Conservation (phyloP, 2,888 invertebrate species). For the Noctua janthe region DNA sequence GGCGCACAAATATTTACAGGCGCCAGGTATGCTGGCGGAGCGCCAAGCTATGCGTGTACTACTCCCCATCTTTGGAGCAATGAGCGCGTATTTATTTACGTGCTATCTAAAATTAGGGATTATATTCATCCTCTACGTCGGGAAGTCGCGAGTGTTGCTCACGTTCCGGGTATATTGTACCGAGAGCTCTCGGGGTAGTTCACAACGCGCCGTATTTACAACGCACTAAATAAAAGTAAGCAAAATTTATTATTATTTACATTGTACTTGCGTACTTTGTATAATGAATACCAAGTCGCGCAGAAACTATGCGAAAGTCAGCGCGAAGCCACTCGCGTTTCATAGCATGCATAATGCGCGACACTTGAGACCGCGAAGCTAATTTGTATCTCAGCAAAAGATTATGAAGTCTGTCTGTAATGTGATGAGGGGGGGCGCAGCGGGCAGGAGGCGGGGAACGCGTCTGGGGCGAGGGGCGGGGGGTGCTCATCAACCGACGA, state of each 20-base stretch:
- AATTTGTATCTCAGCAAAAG: slow-evolving; percentile 41
- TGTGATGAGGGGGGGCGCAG: neutral
- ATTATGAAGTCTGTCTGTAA: slow-evolving; percentile 44
- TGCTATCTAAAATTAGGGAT: slow-evolving; percentile 33
- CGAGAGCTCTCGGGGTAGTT: neutral
- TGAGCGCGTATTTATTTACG: slow-evolving; percentile 51
- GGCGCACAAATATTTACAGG: slow-evolving; percentile 56
- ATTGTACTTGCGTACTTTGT: neutral
- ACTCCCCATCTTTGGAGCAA: slow-evolving; percentile 27
- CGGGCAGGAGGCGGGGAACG: neutral
- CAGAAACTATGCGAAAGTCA: neutral
- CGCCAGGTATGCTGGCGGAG: slow-evolving; percentile 43
- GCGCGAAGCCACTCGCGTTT: no score
- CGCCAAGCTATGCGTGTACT: slow-evolving; percentile 55
- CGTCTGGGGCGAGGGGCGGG: neutral
- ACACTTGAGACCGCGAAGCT: slow-evolving; percentile 7
- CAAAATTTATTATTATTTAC: slow-evolving; percentile 24
- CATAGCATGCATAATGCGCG: neutral
- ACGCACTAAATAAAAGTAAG: slow-evolving; percentile 5
- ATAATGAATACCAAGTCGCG: slow-evolving; percentile 20
- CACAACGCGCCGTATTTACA: slow-evolving; percentile 21
- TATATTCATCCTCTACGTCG: slow-evolving; percentile 19
- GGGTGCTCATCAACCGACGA: slow-evolving; percentile 52
- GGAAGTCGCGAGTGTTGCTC: neutral
- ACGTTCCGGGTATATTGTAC: slow-evolving; percentile 3